Evolutionary conservation across 2,888 invertebrate species (phyloP).

Genomic region (Fragum whitleyi): DNA sequence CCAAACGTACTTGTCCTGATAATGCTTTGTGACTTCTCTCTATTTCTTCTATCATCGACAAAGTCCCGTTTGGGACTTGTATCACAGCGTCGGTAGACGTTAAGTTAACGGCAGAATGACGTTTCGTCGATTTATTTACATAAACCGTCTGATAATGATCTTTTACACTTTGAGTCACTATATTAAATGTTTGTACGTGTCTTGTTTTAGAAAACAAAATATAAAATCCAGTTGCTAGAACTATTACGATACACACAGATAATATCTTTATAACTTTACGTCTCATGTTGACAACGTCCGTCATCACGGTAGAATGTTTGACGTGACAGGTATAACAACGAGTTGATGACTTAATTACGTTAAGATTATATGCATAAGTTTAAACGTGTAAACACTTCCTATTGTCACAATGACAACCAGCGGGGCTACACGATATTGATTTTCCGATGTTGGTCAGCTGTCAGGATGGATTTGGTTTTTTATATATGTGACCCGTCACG

Average conservation of each 20-base stretch:
- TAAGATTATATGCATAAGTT: too few relatives aligned
- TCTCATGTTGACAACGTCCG: not conserved
- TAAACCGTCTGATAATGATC: not conserved
- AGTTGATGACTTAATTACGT: too few relatives aligned
- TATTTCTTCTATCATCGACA: constrained; percentile 38
- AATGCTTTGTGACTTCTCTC: constrained; percentile 21
- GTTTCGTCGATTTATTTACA: not conserved
- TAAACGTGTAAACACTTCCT: too few relatives aligned
- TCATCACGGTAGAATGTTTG: too few relatives aligned
- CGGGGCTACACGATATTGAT: too few relatives aligned
- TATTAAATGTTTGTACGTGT: not conserved
- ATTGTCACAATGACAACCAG: too few relatives aligned
- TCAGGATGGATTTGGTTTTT: too few relatives aligned
- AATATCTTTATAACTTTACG: not conserved
- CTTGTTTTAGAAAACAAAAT: not conserved
- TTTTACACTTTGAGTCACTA: not conserved
- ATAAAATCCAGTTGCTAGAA: not conserved
- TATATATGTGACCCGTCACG: too few relatives aligned
- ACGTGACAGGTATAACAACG: too few relatives aligned
- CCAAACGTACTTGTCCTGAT: not conserved
- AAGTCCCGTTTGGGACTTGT: constrained; percentile 25
- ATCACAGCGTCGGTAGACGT: constrained; percentile 9
- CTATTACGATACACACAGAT: not conserved
- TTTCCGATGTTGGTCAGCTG: too few relatives aligned
- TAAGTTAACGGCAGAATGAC: not conserved